phyloP scores from a whole-genome alignment of 2,797 vertebrate species.

The Choloepus didactylus region DNA sequence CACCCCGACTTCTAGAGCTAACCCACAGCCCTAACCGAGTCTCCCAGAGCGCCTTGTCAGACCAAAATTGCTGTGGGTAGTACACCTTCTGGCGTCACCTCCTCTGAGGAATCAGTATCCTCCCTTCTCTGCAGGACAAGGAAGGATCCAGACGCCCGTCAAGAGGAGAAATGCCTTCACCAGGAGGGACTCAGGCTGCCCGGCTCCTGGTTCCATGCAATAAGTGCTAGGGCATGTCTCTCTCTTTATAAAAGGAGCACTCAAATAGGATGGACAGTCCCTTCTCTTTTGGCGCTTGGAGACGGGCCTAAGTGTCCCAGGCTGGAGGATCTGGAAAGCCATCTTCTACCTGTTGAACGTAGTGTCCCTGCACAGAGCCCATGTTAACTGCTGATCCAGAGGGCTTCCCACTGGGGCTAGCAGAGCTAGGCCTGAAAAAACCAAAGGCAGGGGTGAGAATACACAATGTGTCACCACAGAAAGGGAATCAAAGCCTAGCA shows the following conservation, averaged over 20 bases:
- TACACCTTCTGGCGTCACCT: conserved; percentile 2
- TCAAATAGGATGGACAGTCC: conserved; percentile 29
- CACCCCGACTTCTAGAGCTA: not conserved
- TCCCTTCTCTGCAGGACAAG: conserved; percentile 73
- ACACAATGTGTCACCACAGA: conserved; percentile 86
- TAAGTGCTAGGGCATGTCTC: not conserved
- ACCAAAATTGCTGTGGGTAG: not conserved
- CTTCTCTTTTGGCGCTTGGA: conserved; percentile 74
- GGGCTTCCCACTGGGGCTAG: conserved; percentile 97
- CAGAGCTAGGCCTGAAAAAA: conserved; percentile 96
- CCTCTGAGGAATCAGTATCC: conserved; percentile 57
- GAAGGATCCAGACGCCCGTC: conserved; percentile 62
- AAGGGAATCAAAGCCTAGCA: conserved; percentile 86
- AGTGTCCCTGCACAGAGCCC: conserved; percentile 95
- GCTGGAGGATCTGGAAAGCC: conserved; percentile 78
- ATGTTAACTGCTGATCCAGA: conserved; percentile 93
- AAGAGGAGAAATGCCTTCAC: conserved; percentile 48
- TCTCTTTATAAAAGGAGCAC: conserved; percentile 42
- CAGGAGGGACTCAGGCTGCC: not conserved
- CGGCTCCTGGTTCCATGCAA: conserved; percentile 14
- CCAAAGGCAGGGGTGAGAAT: conserved; percentile 89
- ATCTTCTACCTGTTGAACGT: conserved; percentile 94
- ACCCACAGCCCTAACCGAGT: conserved; percentile 41
- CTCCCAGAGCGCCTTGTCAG: conserved; percentile 64
- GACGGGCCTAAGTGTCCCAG: conserved; percentile 74